These are phyloP conservation scores for Cyaniris semiargus DNA, from an alignment of 2,888 invertebrate genomes.

Conservation along the genomic window DNA sequence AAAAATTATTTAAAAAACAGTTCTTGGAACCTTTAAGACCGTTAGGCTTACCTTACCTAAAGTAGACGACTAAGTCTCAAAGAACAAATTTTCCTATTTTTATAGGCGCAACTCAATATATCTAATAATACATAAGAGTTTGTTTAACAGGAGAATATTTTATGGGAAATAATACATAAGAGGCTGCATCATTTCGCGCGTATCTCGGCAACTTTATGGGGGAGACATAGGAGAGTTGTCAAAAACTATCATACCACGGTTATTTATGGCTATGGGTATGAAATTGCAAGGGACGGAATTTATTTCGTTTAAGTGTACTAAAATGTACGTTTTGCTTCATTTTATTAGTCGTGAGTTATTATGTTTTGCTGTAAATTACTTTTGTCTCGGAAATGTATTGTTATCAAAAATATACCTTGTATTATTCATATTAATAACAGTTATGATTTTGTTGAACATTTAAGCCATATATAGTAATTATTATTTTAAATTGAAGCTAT, in stretches of 20 bases:
- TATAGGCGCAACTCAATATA: neutral
- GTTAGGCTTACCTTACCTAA: too few relatives aligned
- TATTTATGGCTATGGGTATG: conserved; percentile 71
- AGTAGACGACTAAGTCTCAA: too few relatives aligned
- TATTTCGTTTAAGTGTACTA: conserved; percentile 25
- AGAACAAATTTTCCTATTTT: neutral
- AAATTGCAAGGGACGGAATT: conserved; percentile 37
- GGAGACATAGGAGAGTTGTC: conserved; percentile 70
- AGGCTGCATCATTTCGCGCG: conserved; percentile 52
- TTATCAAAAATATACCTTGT: neutral
- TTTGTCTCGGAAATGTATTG: neutral
- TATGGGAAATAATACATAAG: conserved; percentile 41
- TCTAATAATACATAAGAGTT: neutral
- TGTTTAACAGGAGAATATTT: neutral
- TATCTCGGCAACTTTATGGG: conserved; percentile 43
- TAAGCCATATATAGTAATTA: too few relatives aligned
- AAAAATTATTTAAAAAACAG: too few relatives aligned
- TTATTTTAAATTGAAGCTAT: too few relatives aligned
- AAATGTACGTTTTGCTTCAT: conserved; percentile 28
- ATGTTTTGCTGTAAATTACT: neutral
- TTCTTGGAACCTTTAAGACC: too few relatives aligned
- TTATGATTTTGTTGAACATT: too few relatives aligned
- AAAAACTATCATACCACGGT: conserved; percentile 57
- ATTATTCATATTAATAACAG: too few relatives aligned
- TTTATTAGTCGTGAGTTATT: conserved; percentile 24